Conservation (phyloP, 2,888 invertebrate species). For the Myopa tessellatipennis region DNA sequence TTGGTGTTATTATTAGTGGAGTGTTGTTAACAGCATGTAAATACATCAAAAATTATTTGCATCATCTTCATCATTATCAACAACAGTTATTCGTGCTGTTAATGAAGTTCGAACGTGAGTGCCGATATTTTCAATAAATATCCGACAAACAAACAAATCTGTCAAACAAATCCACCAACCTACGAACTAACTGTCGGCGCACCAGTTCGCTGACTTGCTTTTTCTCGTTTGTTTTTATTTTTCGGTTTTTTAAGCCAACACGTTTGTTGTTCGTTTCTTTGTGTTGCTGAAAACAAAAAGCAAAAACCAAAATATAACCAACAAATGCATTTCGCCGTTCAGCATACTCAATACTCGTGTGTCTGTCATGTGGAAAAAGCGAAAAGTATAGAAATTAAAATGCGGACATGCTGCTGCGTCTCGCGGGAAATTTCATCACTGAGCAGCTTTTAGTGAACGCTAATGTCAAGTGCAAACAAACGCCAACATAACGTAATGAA, state of each 20-base stretch:
- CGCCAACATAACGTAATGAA: constrained; percentile 44
- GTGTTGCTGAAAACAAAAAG: background rate
- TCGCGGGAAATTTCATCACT: constrained; percentile 58
- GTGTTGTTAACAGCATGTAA: too few species aligned
- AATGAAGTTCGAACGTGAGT: background rate
- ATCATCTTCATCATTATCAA: too few species aligned
- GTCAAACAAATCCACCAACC: background rate
- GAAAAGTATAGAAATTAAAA: constrained; percentile 22
- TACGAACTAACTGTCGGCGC: constrained; percentile 23
- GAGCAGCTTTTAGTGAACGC: constrained; percentile 50
- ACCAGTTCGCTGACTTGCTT: constrained; percentile 44
- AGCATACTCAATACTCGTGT: background rate
- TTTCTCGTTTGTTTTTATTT: constrained; percentile 2
- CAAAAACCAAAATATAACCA: constrained; percentile 8
- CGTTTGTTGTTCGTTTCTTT: constrained; percentile 4
- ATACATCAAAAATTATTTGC: too few species aligned
- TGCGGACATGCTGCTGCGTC: constrained; percentile 18
- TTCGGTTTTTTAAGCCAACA: constrained; percentile 6
- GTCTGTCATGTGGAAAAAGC: background rate
- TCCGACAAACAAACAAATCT: background rate
- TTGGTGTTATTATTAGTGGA: too few species aligned
- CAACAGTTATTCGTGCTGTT: too few species aligned
- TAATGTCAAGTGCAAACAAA: constrained; percentile 63
- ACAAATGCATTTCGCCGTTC: background rate
- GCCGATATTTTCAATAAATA: background rate